Evolutionary conservation across 2,888 invertebrate genomes (phyloP), one percentile per base, ranked within the genome.

Genomic region (Seira sanloemensis): DNA sequence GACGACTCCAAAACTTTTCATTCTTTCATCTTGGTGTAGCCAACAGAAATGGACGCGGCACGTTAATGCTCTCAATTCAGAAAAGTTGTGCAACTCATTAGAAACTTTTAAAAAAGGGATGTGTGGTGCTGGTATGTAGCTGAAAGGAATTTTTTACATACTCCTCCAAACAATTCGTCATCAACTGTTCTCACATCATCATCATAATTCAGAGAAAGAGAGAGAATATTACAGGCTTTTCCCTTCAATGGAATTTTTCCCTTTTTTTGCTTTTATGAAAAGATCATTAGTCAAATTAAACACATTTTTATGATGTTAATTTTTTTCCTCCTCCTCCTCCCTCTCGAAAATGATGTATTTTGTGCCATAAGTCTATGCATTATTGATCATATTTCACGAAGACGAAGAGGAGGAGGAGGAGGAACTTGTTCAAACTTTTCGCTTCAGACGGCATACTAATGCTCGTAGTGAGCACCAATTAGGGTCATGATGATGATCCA

Each of bases 401-500:
- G 62, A 21, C n/a, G n/a, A n/a, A 62, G 62, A 12, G 62, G 62
- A 62, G 21, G 21, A 62, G 62, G 7, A 62, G 7, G 21, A 50
- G 62, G 21, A 62, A 62, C 21, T 62, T 62, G 7, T 23, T 21
- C 16, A 62, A 50, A 50, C 50, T 50, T 50, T 50, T 2, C 50
- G 16, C 50, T 50, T 16, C 16, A 50, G 21, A 2, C 7, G 21
- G 62, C 19, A 58, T 23, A 62, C n/a, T 62, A 62, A 62, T 62
- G 62, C 21, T 62, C 21, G 62, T 23, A 62, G 21, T 62, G 19
- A 62, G 62, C 21, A 50, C 16, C 62, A 19, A 62, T 62, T 62
- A 62, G 21, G 62, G 62, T 62, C 62, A 62, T n/a, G 62, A 62
- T 62, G 62, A 62, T 62, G 62, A 62, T 62, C 62, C 62, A 62